Base-by-base conservation (phyloP, 2,888 invertebrate genomes). In the Lepidochrysops patricia region DNA sequence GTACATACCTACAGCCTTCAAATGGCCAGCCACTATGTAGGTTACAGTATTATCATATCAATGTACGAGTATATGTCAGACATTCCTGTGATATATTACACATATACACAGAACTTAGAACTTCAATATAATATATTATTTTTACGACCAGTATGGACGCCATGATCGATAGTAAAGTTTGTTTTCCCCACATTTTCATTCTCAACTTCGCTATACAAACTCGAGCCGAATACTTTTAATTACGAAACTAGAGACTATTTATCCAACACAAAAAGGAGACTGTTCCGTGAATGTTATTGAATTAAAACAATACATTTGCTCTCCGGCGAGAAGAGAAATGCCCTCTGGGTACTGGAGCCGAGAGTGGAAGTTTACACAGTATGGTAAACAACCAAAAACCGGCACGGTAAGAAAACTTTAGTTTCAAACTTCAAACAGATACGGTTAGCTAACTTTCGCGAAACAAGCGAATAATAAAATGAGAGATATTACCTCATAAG, bases 361-460 rank as follows among this genome's bases (percentile, higher is more conserved):
- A 13, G 29, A 5, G 25, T 23, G 7, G 23, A 48, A 50, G 26
- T 50, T 50, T 50, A 50, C n/a, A 13, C 50, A 13, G 26, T 13
- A 13, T 26, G 50, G 50, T 26, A 50, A 26, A 50, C 50, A 50
- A 26, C 50, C n/a, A 26, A 50, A 50, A 50, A 50, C 50, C 50
- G 50, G 26, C 50, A 26, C 26, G 26, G 50, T 6, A 50, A 50
- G 50, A 50, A 26, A 26, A 50, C 25, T 50, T 50, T 50, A 25
- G 50, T 25, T 50, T 25, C 26, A 26, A 26, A 25, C 50, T 50
- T 50, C 26, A 50, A 50, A 50, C 50, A 50, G 50, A 50, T 26
- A 50, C 26, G 26, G 25, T 50, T 26, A 50, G 50, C 25, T 50
- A 50, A 50, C 50, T 50, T 26, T 26, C n/a, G n/a, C 19, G 43